Percentiles rank a stretch among this genome's conserved stretches.
These are phyloP conservation scores for Adelosebastes latens DNA, from an alignment of 2,797 vertebrate genomes.

Conservation along the genomic window DNA sequence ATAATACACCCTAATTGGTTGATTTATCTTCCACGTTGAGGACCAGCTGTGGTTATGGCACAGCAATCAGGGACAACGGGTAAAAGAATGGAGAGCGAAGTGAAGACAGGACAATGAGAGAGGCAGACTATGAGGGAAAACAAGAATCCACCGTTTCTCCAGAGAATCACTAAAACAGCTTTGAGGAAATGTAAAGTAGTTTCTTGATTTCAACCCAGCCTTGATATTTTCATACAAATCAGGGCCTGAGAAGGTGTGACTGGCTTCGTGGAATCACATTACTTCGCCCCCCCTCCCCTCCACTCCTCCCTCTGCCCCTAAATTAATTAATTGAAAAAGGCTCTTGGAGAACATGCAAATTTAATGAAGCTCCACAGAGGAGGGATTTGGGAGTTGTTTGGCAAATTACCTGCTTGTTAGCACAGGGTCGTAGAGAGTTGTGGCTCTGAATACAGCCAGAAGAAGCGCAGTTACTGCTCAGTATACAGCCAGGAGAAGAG, in stretches of 20 bases:
- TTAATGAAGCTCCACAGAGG: slow-evolving; percentile 76
- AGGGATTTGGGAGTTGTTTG: slow-evolving; percentile 79
- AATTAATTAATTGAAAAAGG: slow-evolving; percentile 73
- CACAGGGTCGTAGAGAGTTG: slow-evolving; percentile 65
- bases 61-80: slow-evolving; percentile 39
- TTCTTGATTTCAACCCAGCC: slow-evolving; percentile 1
- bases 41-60: slow-evolving; percentile 72
- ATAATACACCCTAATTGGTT: slow-evolving; percentile 71
- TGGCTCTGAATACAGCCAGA: slow-evolving; percentile 54
- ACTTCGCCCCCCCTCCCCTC: not conserved
- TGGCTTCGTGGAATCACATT: slow-evolving; percentile 43
- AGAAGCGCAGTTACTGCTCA: slow-evolving; percentile 44
- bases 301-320: slow-evolving; percentile 2
- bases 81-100: not conserved
- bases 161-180: not conserved
- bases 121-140: not conserved
- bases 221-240: slow-evolving; percentile 2
- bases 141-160: not conserved
- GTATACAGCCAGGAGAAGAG: slow-evolving; percentile 44
- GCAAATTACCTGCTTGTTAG: slow-evolving; percentile 84
- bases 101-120: slow-evolving; percentile 1
- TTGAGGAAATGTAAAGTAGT: not conserved
- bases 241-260: slow-evolving; percentile 9
- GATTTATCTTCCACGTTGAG: slow-evolving; percentile 72
- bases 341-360: slow-evolving; percentile 76